Evolutionary conservation across 2,113 vertebrate genomes (phyloP).

Genomic region (Sinocyclocheilus maitianheensis): DNA sequence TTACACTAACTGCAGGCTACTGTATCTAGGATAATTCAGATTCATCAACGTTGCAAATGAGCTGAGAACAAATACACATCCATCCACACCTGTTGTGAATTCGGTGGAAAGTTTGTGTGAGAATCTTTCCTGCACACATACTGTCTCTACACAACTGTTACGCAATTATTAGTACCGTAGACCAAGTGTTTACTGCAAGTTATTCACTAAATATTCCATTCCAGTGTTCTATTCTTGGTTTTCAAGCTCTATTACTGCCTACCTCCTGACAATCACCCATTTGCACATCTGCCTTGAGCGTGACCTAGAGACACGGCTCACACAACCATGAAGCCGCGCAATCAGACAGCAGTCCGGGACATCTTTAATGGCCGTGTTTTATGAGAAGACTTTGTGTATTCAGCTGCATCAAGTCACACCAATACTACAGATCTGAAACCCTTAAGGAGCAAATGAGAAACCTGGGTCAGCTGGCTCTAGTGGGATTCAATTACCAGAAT

Average conservation of each 20-base stretch:
- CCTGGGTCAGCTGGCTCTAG: conserved; percentile 52
- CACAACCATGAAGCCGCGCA: conserved; percentile 4
- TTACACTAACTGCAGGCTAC: not conserved
- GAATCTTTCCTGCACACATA: not conserved
- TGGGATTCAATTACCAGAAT: conserved; percentile 53
- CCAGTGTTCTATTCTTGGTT: not conserved
- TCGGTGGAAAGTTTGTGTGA: not conserved
- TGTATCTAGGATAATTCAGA: not conserved
- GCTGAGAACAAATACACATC: not conserved
- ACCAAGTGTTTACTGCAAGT: not conserved
- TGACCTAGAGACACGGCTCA: not conserved
- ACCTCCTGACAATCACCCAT: not conserved
- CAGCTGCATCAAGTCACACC: conserved; percentile 40
- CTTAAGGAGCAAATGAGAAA: conserved; percentile 41
- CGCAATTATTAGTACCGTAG: not conserved
- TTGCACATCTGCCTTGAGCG: conserved; percentile 19
- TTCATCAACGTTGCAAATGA: not conserved
- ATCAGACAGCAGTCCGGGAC: not conserved
- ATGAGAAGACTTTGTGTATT: not conserved
- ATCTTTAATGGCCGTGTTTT: conserved; percentile 21
- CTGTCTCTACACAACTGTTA: not conserved
- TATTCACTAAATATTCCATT: not conserved
- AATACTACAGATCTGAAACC: conserved; percentile 18
- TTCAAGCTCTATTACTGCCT: not conserved
- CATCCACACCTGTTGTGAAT: not conserved